Conservation (phyloP, 2,888 invertebrate genomes). For the Sepiola atlantica region DNA sequence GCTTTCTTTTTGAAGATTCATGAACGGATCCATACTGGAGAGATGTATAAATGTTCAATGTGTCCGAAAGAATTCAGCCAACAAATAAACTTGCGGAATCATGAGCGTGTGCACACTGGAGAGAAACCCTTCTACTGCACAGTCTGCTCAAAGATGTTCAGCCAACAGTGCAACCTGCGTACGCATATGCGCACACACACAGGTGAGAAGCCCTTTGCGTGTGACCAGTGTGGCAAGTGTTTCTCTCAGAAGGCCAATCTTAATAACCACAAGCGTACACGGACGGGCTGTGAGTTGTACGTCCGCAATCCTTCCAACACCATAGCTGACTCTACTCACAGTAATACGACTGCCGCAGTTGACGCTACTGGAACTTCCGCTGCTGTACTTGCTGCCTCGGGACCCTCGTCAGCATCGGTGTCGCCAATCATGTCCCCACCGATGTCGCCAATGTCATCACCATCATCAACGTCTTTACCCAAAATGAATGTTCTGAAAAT, state of each 20-base stretch:
- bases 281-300: constrained; percentile 41
- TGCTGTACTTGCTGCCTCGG: neutral
- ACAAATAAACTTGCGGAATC: constrained; percentile 44
- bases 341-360: neutral
- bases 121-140: constrained; percentile 45
- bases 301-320: constrained; percentile 3
- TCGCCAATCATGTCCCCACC: constrained; percentile 37
- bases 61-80: constrained; percentile 38
- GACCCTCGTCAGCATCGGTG: neutral
- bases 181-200: constrained; percentile 35
- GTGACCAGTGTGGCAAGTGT: constrained; percentile 43
- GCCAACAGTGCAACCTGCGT: constrained; percentile 42
- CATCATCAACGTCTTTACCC: neutral
- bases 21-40: constrained; percentile 41
- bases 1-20: constrained; percentile 39
- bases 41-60: constrained; percentile 46
- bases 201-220: constrained; percentile 38
- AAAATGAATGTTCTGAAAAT: constrained; percentile 43
- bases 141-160: constrained; percentile 41
- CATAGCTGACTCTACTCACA: neutral
- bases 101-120: constrained; percentile 40
- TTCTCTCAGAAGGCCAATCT: constrained; percentile 43
- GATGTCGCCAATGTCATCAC: neutral
- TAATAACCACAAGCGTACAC: constrained; percentile 38
- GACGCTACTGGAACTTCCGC: neutral